Evolutionary conservation across 2,797 vertebrate genomes (phyloP), one percentile per base, ranked within the genome.

Genomic region (Myotis pilosus): DNA sequence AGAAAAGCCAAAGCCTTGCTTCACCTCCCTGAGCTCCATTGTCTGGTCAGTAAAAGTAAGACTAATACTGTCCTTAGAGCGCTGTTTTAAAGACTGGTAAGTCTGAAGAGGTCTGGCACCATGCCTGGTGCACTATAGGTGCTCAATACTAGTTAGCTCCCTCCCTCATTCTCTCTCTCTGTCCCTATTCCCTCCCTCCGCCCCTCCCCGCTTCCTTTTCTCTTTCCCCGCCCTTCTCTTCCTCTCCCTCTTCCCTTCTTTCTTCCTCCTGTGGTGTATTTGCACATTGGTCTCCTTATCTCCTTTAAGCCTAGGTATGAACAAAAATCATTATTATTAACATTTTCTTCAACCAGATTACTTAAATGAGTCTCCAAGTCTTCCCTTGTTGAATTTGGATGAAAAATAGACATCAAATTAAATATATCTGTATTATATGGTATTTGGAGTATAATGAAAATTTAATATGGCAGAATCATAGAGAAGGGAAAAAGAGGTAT

Each of bases 371-470:
- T 71, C n/a, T 25, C 49, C 36, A 51, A 41, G 6, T 87, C 55
- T 81, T 91, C 41, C 13, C 53, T 91, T 7, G 49, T 79, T 89
- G 16, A 25, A 82, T 68, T 91, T 89, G 76, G 53, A 17, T 93
- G 28, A 53, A 93, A 95, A 91, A 60, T 10, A 83, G 72, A 36
- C 69, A 64, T 49, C 20, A 49, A 23, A 44, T 64, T 72, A 89
- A 96, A 85, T 62, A 22, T 74, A 12, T 28, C 74, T 95, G 3
- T 75, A 38, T 80, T 91, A 38, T 44, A 38, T 72, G 68, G 92
- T 33, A 60, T 74, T 10, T 86, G 30, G 5, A 51, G 16, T 36
- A 36, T 38, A 44, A 68, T 66, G 38, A 83, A 79, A 71, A 72
- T 49, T 62, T 47, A 71, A 36, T 23, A 47, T 38, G 78, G 33